phyloP scores from a whole-genome alignment of 2,797 vertebrate species.

The Crocidura indochinensis region DNA sequence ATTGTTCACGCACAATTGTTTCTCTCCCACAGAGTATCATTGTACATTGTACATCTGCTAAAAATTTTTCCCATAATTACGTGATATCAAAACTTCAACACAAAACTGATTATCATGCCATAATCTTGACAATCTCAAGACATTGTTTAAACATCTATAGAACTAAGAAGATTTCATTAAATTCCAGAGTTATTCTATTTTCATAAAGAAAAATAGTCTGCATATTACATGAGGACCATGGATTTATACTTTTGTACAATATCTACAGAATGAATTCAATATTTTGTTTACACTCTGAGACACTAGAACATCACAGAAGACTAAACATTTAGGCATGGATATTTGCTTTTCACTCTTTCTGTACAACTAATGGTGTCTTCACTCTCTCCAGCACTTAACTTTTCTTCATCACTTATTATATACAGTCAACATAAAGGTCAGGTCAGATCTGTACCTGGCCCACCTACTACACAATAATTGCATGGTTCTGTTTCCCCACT shows the following conservation, averaged over 20 bases:
- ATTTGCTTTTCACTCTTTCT: rapidly evolving
- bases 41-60: neutral
- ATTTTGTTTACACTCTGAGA: neutral
- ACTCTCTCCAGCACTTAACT: neutral
- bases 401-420: neutral
- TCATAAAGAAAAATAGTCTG: neutral
- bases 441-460: too few relatives aligned
- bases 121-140: neutral
- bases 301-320: neutral
- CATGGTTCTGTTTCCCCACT: too few relatives aligned
- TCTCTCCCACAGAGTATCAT: neutral
- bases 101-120: neutral
- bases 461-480: rapidly evolving
- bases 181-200: neutral
- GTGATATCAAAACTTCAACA: neutral
- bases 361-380: neutral
- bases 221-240: neutral
- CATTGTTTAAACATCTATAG: neutral
- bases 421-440: neutral
- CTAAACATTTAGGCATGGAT: neutral
- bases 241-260: slow-evolving; percentile 4
- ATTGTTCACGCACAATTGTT: neutral
- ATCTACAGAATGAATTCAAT: slow-evolving; percentile 12
- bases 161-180: slow-evolving; percentile 26
- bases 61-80: neutral